Evolutionary conservation across 2,797 vertebrate genomes (phyloP).

Genomic region (Heliangelus exortis): DNA sequence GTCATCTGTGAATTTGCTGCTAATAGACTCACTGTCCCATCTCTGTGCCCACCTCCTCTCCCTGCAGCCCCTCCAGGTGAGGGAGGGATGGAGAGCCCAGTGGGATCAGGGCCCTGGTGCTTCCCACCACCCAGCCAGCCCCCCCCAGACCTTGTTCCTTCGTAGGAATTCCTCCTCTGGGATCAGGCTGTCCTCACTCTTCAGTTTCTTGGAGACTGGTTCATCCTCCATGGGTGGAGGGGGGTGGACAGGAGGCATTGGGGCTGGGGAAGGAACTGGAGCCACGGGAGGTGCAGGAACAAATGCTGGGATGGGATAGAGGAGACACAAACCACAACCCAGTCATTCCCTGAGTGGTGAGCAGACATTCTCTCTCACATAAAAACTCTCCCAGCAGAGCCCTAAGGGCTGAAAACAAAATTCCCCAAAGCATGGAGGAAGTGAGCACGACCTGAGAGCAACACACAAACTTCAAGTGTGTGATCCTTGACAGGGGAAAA

Average conservation of each 20-base stretch:
- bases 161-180: conserved; percentile 97
- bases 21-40: too few relatives aligned
- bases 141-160: conserved; percentile 87
- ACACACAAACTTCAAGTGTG: not conserved
- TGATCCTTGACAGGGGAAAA: not conserved
- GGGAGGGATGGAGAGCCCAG: not conserved
- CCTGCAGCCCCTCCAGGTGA: too few relatives aligned
- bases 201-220: conserved; percentile 94
- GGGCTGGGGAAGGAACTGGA: conserved; percentile 82
- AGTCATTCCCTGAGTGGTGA: not conserved
- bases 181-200: conserved; percentile 95
- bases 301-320: conserved; percentile 81
- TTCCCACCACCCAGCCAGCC: not conserved
- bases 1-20: too few relatives aligned
- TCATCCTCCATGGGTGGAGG: conserved; percentile 94
- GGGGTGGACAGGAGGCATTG: conserved; percentile 88
- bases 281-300: conserved; percentile 94
- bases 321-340: not conserved
- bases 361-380: not conserved
- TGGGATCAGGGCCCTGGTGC: fast-evolving
- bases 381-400: not conserved
- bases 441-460: not conserved
- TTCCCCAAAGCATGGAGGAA: not conserved
- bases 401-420: not conserved
- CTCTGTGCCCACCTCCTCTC: not conserved